These are phyloP conservation scores for Xiphydria camelus DNA, from an alignment of 2,888 invertebrate genomes.

Conservation along the genomic window DNA sequence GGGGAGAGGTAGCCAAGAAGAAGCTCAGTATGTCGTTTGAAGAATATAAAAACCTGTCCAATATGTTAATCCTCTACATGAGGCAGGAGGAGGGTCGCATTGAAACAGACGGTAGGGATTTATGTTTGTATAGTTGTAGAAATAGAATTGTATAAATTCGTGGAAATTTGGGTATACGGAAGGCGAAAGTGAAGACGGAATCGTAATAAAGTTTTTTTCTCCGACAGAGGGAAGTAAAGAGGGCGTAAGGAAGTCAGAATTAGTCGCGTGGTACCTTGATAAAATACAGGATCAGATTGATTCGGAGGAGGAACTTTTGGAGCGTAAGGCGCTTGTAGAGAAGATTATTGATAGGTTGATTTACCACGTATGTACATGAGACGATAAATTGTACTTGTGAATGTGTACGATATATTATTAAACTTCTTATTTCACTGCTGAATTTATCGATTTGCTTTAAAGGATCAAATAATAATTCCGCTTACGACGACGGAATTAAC, in stretches of 20 bases:
- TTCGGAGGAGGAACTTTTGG: conserved; percentile 85
- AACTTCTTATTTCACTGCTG: conserved; percentile 19
- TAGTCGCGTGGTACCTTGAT: conserved; percentile 93
- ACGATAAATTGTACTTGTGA: conserved; percentile 4
- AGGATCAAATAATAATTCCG: conserved; percentile 86
- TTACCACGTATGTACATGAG: conserved; percentile 69
- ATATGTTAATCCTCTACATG: conserved; percentile 89
- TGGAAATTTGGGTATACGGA: neutral
- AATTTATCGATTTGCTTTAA: conserved; percentile 40
- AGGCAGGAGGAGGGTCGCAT: conserved; percentile 77
- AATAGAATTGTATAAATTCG: neutral
- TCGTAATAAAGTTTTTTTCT: neutral
- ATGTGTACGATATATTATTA: conserved; percentile 3
- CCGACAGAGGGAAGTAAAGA: conserved; percentile 55
- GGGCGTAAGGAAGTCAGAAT: conserved; percentile 76
- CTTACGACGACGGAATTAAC: conserved; percentile 65
- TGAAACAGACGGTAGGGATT: conserved; percentile 69
- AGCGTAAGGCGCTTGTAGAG: conserved; percentile 86
- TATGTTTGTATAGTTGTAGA: too few relatives aligned
- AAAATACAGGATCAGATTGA: conserved; percentile 87
- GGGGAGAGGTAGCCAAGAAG: conserved; percentile 63
- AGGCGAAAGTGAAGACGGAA: too few relatives aligned
- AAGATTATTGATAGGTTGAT: conserved; percentile 92
- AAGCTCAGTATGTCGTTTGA: conserved; percentile 86
- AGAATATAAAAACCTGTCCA: conserved; percentile 90